Evolutionary conservation across 2,797 vertebrate genomes (phyloP).

Genomic region (Galagoides demidoff): DNA sequence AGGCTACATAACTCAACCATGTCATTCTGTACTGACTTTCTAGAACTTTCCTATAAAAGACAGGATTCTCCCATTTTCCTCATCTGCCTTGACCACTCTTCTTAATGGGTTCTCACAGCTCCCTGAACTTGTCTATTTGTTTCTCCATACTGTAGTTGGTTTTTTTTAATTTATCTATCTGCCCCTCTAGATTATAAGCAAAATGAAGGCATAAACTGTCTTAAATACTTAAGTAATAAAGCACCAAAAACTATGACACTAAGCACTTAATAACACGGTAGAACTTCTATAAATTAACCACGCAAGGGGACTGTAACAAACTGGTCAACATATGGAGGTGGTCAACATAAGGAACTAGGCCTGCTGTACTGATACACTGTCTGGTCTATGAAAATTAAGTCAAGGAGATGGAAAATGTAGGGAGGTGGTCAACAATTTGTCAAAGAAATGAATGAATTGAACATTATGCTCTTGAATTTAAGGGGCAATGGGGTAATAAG

Average conservation of each 20-base stretch:
- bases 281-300: too few relatives aligned
- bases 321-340: too few relatives aligned
- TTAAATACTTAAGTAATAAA: conserved; percentile 1
- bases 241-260: background rate
- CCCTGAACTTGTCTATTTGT: background rate
- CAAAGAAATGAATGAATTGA: background rate
- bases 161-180: background rate
- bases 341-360: too few relatives aligned
- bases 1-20: background rate
- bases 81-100: background rate
- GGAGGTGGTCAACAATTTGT: background rate
- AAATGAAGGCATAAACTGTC: background rate
- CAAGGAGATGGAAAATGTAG: too few relatives aligned
- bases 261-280: background rate
- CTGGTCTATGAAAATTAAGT: too few relatives aligned
- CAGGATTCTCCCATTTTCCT: background rate
- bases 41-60: background rate
- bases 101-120: background rate
- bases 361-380: too few relatives aligned
- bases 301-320: too few relatives aligned
- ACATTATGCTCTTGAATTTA: conserved; percentile 17
- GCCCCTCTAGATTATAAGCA: conserved; percentile 10
- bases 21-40: background rate
- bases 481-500: background rate
- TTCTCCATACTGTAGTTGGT: background rate